These are phyloP conservation scores for Heliconius hermathena DNA, from an alignment of 1,140 invertebrate genomes.

Conservation along the genomic window DNA sequence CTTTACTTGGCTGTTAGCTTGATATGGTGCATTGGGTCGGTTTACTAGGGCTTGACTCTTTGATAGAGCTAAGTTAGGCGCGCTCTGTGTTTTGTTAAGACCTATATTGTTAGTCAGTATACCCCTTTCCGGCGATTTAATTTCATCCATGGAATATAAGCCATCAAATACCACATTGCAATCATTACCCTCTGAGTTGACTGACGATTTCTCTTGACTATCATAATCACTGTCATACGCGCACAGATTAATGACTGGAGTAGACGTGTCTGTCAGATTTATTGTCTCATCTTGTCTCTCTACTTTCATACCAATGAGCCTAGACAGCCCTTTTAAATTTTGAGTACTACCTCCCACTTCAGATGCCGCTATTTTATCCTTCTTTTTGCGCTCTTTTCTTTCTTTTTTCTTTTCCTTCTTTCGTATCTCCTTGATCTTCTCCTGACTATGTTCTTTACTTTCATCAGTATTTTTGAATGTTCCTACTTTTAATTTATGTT, in stretches of 20 bases:
- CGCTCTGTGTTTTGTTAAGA: neutral
- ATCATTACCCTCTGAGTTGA: conserved; percentile 57
- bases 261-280: conserved; percentile 19
- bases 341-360: neutral
- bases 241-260: conserved; percentile 29
- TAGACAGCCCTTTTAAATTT: conserved; percentile 43
- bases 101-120: neutral
- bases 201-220: conserved; percentile 64
- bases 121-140: conserved; percentile 52
- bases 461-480: conserved; percentile 49
- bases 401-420: conserved; percentile 45
- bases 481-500: conserved; percentile 49
- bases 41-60: neutral
- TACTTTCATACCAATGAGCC: conserved; percentile 64
- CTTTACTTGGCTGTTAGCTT: conserved; percentile 42
- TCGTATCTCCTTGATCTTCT: conserved; percentile 39
- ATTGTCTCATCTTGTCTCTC: conserved; percentile 31
- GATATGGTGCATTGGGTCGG: neutral
- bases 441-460: conserved; percentile 35
- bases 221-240: conserved; percentile 62
- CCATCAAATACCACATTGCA: conserved; percentile 62
- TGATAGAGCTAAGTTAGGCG: conserved; percentile 8
- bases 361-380: conserved; percentile 32
- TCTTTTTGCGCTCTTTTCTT: conserved; percentile 44
- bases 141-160: conserved; percentile 64